Evolutionary conservation across 2,888 invertebrate species (phyloP), one percentile per base, ranked within the genome.

Genomic region (Dichetophora obliterata): DNA sequence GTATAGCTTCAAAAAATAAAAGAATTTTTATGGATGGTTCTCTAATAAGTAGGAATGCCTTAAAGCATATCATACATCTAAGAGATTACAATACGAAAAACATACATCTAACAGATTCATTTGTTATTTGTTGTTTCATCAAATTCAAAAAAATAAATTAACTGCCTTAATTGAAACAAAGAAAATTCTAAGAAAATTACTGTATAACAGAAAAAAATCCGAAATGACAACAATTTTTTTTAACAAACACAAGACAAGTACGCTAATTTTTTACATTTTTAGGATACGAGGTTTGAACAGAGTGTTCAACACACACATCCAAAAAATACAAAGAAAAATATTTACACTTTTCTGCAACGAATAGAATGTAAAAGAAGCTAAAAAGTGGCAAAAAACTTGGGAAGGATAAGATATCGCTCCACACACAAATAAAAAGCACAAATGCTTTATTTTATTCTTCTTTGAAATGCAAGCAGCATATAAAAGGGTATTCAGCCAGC

Each of bases 381-480:
- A 8, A 37, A 37, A 37, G 37, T 5, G 6, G 6, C 3, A 31
- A 3, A 8, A n/a, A 52, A 8, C 3, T 3, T 52, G 52, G 8
- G n/a, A 52, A 52, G 50, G 2, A 19, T 9, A 43, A 34, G 48
- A 66, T 19, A n/a, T 5, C 5, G 65, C 14, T 14, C 4, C 22
- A 50, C 24, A 50, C 5, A 22, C 11, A 0, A n/a, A 22, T 9
- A 50, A 34, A 54, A 9, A 52, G 27, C 24, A 6, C 52, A 31
- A 37, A 50, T 54, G 54, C 54, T 71, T 71, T 37, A 37, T n/a
- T 57, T 71, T 27, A 31, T 71, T 71, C 57, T 37, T 34, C 57
- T 50, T 34, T 16, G 22, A 54, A 52, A 31, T 54, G 19, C 37
- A 27, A 24, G n/a, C 37, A 68, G 43, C n/a, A 37, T 19, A 24